Evolutionary conservation across 2,888 invertebrate species (phyloP).

Genomic region (Acanthosepion lycidas): DNA sequence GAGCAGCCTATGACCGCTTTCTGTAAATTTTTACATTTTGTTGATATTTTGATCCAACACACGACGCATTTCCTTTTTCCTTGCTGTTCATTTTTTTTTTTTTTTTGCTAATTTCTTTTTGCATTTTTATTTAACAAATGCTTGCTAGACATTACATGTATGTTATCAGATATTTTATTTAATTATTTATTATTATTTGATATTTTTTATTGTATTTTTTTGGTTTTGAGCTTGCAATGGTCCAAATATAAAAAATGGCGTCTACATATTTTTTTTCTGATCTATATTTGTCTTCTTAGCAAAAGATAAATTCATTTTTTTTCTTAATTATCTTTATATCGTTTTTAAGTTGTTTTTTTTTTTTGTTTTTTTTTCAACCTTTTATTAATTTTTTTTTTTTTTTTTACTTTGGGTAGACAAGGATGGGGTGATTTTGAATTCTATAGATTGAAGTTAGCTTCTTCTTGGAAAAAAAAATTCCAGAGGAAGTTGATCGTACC

Average conservation of each 20-base stretch:
- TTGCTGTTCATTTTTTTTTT: neutral
- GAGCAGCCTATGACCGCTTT: neutral
- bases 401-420: too few relatives aligned
- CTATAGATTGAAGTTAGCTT: too few relatives aligned
- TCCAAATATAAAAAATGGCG: neutral
- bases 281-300: neutral
- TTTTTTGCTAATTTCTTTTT: too few relatives aligned
- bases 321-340: too few relatives aligned
- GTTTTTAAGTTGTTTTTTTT: neutral
- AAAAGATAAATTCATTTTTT: neutral
- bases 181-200: neutral
- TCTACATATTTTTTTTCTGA: neutral
- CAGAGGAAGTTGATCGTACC: neutral
- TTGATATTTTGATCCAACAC: neutral
- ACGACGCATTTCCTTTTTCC: neutral
- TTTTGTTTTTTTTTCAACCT: neutral
- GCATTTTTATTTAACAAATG: neutral
- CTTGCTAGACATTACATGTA: neutral
- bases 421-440: too few relatives aligned
- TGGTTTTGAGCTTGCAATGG: neutral
- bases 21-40: neutral
- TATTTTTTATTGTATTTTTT: neutral
- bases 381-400: too few relatives aligned
- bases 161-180: neutral
- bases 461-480: too few relatives aligned